These are phyloP conservation scores for Ditylenchus dipsaci DNA, from an alignment of 1,140 invertebrate species.

Conservation along the genomic window DNA sequence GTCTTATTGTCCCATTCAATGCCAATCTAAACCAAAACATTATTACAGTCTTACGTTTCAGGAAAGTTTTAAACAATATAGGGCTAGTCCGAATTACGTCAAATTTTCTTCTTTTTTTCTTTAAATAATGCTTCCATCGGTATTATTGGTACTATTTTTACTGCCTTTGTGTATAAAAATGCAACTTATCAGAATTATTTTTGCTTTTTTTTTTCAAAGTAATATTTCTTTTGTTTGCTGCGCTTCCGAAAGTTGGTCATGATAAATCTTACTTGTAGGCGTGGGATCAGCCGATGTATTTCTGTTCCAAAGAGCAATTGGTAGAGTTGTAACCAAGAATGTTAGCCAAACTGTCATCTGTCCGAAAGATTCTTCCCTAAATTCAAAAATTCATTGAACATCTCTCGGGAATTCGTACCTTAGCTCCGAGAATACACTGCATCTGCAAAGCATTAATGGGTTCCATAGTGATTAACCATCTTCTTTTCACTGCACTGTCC, in stretches of 20 bases:
- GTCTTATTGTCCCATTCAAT: constrained; percentile 5
- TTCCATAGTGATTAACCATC: constrained; percentile 52
- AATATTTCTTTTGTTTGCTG: no score
- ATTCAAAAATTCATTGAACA: neutral
- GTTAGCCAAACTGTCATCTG: constrained; percentile 37
- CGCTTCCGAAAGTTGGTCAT: neutral
- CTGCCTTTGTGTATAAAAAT: no score
- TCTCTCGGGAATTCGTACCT: constrained; percentile 9
- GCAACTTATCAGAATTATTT: no score
- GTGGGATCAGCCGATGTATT: constrained; percentile 38
- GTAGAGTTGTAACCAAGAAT: constrained; percentile 48
- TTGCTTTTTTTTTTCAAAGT: no score
- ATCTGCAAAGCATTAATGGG: constrained; percentile 45
- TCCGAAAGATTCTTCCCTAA: constrained; percentile 44
- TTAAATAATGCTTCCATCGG: no score
- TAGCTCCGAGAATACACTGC: constrained; percentile 41
- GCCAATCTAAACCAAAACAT: constrained; percentile 21
- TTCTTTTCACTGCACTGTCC: constrained; percentile 23
- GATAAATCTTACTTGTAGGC: constrained; percentile 16
- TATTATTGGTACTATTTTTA: no score
- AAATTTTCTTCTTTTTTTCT: no score
- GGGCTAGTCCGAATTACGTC: no score
- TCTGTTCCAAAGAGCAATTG: constrained; percentile 46
- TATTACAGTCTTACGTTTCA: no score
- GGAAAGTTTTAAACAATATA: no score